Base-by-base conservation (phyloP, 2,797 vertebrate genomes). In the Xiphophorus birchmanni region DNA sequence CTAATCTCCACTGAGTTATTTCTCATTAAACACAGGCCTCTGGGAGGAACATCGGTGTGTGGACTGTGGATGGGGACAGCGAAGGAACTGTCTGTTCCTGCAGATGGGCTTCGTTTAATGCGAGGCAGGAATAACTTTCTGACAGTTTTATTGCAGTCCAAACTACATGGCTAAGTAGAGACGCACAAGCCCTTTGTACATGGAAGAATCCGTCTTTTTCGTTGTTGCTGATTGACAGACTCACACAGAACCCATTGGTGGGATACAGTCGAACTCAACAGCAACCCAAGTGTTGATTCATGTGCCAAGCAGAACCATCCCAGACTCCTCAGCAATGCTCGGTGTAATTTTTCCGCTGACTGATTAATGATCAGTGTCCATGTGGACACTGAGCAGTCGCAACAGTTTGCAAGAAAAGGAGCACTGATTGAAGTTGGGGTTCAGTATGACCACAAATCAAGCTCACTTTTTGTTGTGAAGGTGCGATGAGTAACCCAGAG, bases 1-100 rank as follows among this genome's bases (percentile, higher is more conserved):
- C 94, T 96, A 96, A 95, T 96, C 93, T 92, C 87, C 80, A 84
- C 90, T 90, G 92, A 95, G 94, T 88, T 95, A 95, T 94, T 95
- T 95, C 93, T 95, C 94, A 96, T 95, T 95, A 95, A 90, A 94
- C 88, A 82, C 73, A 89, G 91, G 91, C 93, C 93, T 93, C 90
- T 84, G 47, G 69, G 87, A 88, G 87, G 83, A 84, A 80, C 82
- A 85, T 88, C 42, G 45, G 73, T 88, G 89, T 89, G 81, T 78
- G 79, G 83, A 91, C 89, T n/a, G 73, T 5, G 56, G 80, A 91
- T 77, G 75, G 83, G 76, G 88, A 89, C 88, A 86, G 80, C 77
- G 80, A 80, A 87, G 81, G 79, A 91, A 83, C 87, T 86, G 78
- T 92, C 85, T 91, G 77, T 92, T 93, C 76, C 82, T 87, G 86